A percentile compares a stretch with the other conserved stretches of the same genome.
Conservation (phyloP, 2,797 vertebrate species). For the Acipenser oxyrinchus region DNA sequence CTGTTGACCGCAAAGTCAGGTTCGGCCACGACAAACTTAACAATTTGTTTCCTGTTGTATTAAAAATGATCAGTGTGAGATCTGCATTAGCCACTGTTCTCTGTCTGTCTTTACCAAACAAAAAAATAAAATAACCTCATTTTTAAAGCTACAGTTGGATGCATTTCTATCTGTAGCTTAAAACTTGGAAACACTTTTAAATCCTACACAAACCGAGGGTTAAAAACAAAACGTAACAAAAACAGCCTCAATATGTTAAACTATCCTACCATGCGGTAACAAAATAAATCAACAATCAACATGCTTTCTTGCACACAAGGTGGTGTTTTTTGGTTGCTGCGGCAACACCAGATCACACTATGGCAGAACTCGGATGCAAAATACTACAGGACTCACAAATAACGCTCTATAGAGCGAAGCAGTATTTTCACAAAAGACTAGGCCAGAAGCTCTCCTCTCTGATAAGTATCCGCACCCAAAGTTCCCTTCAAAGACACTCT, state of each 20-base stretch:
- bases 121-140: no score
- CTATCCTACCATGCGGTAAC: no score
- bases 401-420: slow-evolving; percentile 86
- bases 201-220: no score
- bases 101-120: no score
- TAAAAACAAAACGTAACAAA: no score
- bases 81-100: no score
- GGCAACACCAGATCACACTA: slow-evolving; percentile 51
- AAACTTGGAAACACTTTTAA: no score
- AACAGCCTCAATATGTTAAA: no score
- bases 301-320: slow-evolving; percentile 48
- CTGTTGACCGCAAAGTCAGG: slow-evolving; percentile 28
- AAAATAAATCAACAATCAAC: slow-evolving; percentile 31
- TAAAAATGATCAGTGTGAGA: no score
- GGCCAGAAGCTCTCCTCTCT: slow-evolving; percentile 83
- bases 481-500: slow-evolving; percentile 94
- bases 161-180: no score
- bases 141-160: no score
- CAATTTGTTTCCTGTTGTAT: neutral
- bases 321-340: slow-evolving; percentile 38
- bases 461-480: slow-evolving; percentile 89
- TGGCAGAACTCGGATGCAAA: slow-evolving; percentile 50
- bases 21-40: slow-evolving; percentile 6
- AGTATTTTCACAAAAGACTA: slow-evolving; percentile 95
- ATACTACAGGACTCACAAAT: slow-evolving; percentile 81